Percentiles rank a stretch among this genome's conserved stretches.
These are phyloP conservation scores for Pheosia gnoma DNA, from an alignment of 2,888 invertebrate species.

Conservation along the genomic window DNA sequence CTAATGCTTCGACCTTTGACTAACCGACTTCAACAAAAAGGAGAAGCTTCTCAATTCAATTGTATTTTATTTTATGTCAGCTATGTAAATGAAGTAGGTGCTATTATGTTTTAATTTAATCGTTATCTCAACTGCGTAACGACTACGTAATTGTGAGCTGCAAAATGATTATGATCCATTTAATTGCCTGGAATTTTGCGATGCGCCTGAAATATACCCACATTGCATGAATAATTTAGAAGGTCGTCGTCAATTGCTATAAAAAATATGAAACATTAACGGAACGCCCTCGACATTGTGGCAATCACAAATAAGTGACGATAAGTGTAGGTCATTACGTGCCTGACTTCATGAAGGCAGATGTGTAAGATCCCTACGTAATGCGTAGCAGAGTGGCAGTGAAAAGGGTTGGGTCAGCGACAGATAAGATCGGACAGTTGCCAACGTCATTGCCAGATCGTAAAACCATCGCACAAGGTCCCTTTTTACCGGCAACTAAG, in stretches of 20 bases:
- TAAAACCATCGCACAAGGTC: slow-evolving; percentile 65
- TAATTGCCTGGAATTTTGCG: slow-evolving; percentile 48
- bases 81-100: slow-evolving; percentile 21
- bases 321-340: slow-evolving; percentile 22
- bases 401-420: slow-evolving; percentile 77
- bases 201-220: slow-evolving; percentile 33
- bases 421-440: slow-evolving; percentile 75
- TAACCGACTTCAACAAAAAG: too few relatives aligned
- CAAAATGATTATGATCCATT: slow-evolving; percentile 57
- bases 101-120: slow-evolving; percentile 26
- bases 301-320: slow-evolving; percentile 12
- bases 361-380: slow-evolving; percentile 46
- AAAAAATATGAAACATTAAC: slow-evolving; percentile 9
- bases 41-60: too few relatives aligned
- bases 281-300: slow-evolving; percentile 9
- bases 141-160: slow-evolving; percentile 43
- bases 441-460: slow-evolving; percentile 73
- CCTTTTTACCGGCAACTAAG: slow-evolving; percentile 65
- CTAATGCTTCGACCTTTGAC: too few relatives aligned
- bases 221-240: slow-evolving; percentile 25
- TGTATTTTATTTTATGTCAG: too few relatives aligned
- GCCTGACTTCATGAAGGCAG: slow-evolving; percentile 46
- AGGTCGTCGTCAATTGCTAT: slow-evolving; percentile 14
- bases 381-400: slow-evolving; percentile 58
- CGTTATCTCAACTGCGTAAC: slow-evolving; percentile 39